phyloP scores from a whole-genome alignment of 1,140 invertebrate genomes.

The Platyura marginata region DNA sequence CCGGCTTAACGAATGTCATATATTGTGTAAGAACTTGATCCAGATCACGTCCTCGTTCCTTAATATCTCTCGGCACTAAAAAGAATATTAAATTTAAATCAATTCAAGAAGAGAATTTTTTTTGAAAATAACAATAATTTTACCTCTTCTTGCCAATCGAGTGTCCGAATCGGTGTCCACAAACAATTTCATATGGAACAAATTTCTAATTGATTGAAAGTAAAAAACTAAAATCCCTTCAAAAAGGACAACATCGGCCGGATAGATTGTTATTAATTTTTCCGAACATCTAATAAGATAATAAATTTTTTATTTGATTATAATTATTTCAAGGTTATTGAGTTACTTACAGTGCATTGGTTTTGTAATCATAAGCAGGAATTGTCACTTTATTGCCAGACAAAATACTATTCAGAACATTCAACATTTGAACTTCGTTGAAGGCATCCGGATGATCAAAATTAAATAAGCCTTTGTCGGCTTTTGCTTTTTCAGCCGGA shows the following conservation, averaged over 20 bases:
- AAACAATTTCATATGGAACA: conserved; percentile 99
- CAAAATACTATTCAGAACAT: conserved; percentile 62
- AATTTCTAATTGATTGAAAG: conserved; percentile 78
- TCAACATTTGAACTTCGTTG: conserved; percentile 65
- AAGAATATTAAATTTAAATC: too few relatives aligned
- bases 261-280: conserved; percentile 68
- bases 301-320: neutral
- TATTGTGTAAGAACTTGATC: conserved; percentile 93
- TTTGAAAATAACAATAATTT: too few relatives aligned
- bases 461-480: conserved; percentile 84
- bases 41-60: conserved; percentile 81
- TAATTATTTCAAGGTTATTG: neutral
- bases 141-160: conserved; percentile 82
- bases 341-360: conserved; percentile 51
- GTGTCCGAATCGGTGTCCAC: conserved; percentile 98
- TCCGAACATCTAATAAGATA: conserved; percentile 38
- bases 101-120: too few relatives aligned
- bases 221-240: conserved; percentile 98
- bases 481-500: conserved; percentile 58
- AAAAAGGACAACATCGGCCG: conserved; percentile 94
- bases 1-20: conserved; percentile 94
- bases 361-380: conserved; percentile 79
- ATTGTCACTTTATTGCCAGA: conserved; percentile 71
- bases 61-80: conserved; percentile 82
- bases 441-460: conserved; percentile 97